Evolutionary conservation across 2,113 vertebrate species (phyloP).

Genomic region (Myocastor coypus): DNA sequence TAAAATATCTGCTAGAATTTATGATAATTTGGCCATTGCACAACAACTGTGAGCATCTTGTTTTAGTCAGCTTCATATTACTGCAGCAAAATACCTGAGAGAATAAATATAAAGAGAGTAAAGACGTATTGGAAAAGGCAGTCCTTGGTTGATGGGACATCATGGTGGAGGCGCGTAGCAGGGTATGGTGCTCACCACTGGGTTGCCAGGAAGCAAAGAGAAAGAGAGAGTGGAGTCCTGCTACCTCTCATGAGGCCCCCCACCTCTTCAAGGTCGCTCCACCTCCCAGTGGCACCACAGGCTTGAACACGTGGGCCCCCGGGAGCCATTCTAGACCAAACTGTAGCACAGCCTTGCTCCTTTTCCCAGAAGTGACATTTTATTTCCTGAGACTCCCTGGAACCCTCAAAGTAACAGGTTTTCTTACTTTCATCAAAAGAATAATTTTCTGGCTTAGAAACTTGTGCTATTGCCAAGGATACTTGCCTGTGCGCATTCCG

Average conservation of each 20-base stretch:
- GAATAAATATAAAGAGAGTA: background rate
- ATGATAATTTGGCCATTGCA: background rate
- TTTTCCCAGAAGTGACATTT: background rate
- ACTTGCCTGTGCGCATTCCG: background rate
- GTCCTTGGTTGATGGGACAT: background rate
- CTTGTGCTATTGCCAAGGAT: too few species aligned
- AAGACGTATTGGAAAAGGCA: background rate
- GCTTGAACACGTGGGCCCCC: background rate
- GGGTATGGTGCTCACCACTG: background rate
- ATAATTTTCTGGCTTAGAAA: background rate
- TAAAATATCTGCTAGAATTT: background rate
- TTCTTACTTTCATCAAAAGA: constrained; percentile 11
- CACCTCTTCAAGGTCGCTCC: background rate
- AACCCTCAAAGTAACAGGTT: background rate
- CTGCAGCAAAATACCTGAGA: background rate
- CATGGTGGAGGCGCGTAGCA: background rate
- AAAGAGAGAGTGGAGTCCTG: background rate
- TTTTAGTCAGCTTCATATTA: background rate
- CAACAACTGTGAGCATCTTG: background rate
- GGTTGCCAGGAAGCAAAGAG: background rate
- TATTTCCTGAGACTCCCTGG: background rate
- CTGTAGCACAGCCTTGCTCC: background rate
- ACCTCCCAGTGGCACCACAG: background rate
- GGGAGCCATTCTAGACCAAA: background rate
- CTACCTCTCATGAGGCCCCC: too few species aligned